phyloP scores from a whole-genome alignment of 2,113 vertebrate species.

The Trematomus loennbergii region DNA sequence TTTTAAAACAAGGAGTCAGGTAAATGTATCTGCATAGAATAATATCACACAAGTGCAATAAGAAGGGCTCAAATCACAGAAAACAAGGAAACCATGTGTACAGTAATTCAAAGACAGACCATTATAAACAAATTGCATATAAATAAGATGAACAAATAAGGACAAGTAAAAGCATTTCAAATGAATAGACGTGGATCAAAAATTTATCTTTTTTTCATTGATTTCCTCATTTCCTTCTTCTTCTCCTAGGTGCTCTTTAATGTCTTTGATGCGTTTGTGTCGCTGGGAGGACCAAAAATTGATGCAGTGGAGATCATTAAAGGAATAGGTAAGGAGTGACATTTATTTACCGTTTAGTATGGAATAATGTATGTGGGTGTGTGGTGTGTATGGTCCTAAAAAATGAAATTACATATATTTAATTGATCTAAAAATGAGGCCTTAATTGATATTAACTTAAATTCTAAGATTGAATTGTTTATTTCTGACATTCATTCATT shows the following conservation, averaged over 20 bases:
- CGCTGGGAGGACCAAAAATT: slow-evolving; percentile 86
- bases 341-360: neutral
- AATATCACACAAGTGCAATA: neutral
- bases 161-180: neutral
- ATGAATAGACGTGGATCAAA: neutral
- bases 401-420: no score
- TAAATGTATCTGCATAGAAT: neutral
- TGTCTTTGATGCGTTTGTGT: slow-evolving; percentile 94
- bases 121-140: neutral
- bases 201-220: no score
- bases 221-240: neutral
- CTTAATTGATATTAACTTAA: no score
- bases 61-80: neutral
- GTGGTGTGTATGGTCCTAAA: neutral
- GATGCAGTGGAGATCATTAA: slow-evolving; percentile 91
- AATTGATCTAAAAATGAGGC: no score
- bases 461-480: no score
- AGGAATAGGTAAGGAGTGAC: slow-evolving; percentile 88
- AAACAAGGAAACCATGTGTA: neutral
- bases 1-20: neutral
- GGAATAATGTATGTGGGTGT: neutral
- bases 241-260: slow-evolving; percentile 92
- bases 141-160: neutral
- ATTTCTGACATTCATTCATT: no score
- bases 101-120: neutral